These are phyloP conservation scores for Parasteatoda tepidariorum DNA, from an alignment of 1,140 invertebrate species.

Conservation along the genomic window DNA sequence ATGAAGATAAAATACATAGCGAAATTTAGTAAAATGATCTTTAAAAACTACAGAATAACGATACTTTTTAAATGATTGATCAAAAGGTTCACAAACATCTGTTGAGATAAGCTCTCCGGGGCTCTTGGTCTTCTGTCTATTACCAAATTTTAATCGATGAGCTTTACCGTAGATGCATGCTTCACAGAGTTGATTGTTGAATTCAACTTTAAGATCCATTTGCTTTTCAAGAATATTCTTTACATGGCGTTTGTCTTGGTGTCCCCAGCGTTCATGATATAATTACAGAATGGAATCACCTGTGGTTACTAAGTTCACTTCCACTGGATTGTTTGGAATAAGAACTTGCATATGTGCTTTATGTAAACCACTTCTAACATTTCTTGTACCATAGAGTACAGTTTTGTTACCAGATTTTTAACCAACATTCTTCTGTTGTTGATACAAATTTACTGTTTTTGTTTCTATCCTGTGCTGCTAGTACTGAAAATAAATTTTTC, in stretches of 20 bases:
- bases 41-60: slow-evolving; percentile 28
- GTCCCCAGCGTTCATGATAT: slow-evolving; percentile 21
- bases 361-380: not conserved
- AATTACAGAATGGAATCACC: not conserved
- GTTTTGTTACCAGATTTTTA: slow-evolving; percentile 8
- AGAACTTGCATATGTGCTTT: slow-evolving; percentile 15
- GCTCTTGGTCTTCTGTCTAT: not conserved
- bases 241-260: not conserved
- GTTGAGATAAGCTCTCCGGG: slow-evolving; percentile 14
- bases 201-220: not conserved
- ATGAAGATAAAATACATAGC: slow-evolving; percentile 1
- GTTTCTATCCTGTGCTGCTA: no score
- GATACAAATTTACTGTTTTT: slow-evolving; percentile 19
- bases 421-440: not conserved
- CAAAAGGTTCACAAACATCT: slow-evolving; percentile 40
- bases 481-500: no score
- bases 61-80: not conserved
- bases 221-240: not conserved
- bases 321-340: not conserved
- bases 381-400: not conserved
- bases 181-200: slow-evolving; percentile 22
- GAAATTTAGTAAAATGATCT: slow-evolving; percentile 17
- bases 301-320: not conserved
- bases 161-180: slow-evolving; percentile 20
- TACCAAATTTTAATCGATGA: slow-evolving; percentile 21